A percentile compares a stretch with the other conserved stretches of the same genome.
phyloP scores from a whole-genome alignment of 1,140 invertebrate species.

The Sminthurinus signatus region DNA sequence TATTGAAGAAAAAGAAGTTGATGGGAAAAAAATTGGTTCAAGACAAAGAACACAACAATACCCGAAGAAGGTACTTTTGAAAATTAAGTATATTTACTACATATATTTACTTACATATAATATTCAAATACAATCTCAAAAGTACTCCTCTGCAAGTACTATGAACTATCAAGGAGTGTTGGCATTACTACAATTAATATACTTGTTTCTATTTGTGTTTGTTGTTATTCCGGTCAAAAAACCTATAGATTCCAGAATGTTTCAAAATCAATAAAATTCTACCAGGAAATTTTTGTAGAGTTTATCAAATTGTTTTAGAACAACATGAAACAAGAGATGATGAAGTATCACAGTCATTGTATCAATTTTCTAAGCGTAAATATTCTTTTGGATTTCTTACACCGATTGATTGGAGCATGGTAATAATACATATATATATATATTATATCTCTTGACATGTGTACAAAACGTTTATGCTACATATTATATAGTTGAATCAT shows the following conservation, averaged over 20 bases:
- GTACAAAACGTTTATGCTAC: too few species aligned
- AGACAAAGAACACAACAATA: conserved; percentile 10
- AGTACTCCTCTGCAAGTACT: too few species aligned
- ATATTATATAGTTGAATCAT: too few species aligned
- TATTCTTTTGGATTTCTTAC: conserved; percentile 2
- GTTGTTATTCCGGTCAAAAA: neutral
- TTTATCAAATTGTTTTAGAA: neutral
- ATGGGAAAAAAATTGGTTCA: conserved; percentile 6
- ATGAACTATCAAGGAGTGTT: too few species aligned
- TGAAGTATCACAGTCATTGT: neutral
- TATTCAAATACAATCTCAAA: too few species aligned
- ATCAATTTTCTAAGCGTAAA: conserved; percentile 1
- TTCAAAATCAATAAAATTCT: neutral
- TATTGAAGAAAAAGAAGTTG: neutral
- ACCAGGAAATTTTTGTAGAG: neutral
- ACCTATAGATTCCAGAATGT: neutral
- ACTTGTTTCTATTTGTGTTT: too few species aligned
- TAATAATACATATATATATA: neutral
- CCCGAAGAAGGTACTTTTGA: conserved; percentile 10
- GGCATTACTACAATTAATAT: too few species aligned
- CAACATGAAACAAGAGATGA: neutral
- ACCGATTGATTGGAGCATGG: neutral
- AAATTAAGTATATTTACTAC: neutral
- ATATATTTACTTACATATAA: neutral
- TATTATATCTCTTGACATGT: neutral